Base-by-base conservation (phyloP, 2,888 invertebrate species). In the Stenichneumon culpator region DNA sequence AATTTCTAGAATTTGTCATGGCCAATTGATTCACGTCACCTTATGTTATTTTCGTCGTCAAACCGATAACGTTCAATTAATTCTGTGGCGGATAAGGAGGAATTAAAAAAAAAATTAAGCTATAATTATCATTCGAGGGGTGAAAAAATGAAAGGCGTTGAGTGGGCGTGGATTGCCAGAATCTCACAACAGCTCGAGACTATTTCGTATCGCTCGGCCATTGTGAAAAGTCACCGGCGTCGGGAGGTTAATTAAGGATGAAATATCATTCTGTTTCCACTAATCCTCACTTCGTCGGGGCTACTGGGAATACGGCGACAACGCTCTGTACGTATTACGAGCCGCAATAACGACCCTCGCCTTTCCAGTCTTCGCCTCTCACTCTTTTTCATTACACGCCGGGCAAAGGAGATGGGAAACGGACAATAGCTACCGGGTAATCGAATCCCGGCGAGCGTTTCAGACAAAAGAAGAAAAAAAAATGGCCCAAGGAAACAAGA, bases 251-350 rank as follows among this genome's bases (percentile, higher is more conserved):
- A 78, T 78, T 60, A 78, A 78, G 69, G 36, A 69, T 78, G 78
- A 60, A 78, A 78, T 69, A 78, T 69, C 78, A 39, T 32, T 44
- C 69, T 78, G 78, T 78, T 78, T 78, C 68, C 47, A 69, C 78
- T 69, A 69, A 78, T 78, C 57, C 78, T 69, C 54, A 67, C 22
- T 47, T 69, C 57, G 28, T 47, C 44, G 63, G 47, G 19, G 68
- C 78, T 25, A 57, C 22, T 39, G 22, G 19, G 54, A 69, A 50
- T 65, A 78, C 32, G 28, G 19, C 74, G 63, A 74, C 50, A 50
- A 68, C 68, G 70, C 28, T n/a, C 7, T 63, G 32, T 25, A 54
- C 54, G 39, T 52, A 67, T 67, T 28, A 39, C 39, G 7, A 22
- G 68, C 57, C 11, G 25, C 44, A 54, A 16, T 11, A 25, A 52